phyloP scores from a whole-genome alignment of 2,113 vertebrate genomes.

The Cavia aperea region DNA sequence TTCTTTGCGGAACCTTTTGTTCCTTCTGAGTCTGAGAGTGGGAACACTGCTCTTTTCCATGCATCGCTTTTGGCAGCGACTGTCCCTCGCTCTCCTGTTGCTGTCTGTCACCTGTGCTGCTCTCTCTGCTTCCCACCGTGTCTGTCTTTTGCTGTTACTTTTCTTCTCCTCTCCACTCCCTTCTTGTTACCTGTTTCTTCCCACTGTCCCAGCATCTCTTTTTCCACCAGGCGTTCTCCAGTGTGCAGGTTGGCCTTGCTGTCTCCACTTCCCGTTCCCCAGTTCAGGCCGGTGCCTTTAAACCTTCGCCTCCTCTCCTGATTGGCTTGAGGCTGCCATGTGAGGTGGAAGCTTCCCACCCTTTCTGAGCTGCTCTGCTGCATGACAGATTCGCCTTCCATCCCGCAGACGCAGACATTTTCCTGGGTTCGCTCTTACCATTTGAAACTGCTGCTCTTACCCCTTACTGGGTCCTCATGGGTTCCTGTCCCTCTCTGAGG shows the following conservation, averaged over 20 bases:
- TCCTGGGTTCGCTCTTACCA: background rate
- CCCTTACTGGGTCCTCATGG: background rate
- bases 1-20: background rate
- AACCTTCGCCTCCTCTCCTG: background rate
- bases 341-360: background rate
- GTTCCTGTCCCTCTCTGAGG: background rate
- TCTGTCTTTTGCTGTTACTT: background rate
- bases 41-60: no score
- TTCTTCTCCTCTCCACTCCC: background rate
- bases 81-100: no score
- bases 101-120: no score
- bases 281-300: background rate
- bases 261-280: background rate
- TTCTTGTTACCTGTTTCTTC: background rate
- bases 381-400: background rate
- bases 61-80: no score
- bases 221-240: background rate
- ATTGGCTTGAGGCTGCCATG: background rate
- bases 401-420: background rate
- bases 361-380: background rate
- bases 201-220: background rate
- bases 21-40: no score
- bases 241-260: background rate
- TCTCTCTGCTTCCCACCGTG: no score
- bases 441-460: background rate